phyloP scores from a whole-genome alignment of 2,113 vertebrate genomes.

The Perca schrenkii region DNA sequence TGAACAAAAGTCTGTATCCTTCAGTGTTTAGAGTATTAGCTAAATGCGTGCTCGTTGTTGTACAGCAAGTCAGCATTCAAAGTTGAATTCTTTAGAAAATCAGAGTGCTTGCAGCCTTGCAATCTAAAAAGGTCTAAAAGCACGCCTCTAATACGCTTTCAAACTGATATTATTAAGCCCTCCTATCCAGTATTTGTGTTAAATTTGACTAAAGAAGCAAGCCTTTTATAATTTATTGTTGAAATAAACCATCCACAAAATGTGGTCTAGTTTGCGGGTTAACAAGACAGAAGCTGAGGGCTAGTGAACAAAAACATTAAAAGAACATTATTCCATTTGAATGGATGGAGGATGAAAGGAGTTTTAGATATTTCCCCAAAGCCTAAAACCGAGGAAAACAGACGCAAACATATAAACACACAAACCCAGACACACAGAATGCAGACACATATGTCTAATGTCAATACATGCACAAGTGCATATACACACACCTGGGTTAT shows the following conservation, averaged over 20 bases:
- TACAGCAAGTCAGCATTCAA: not conserved
- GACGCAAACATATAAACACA: slow-evolving; percentile 45
- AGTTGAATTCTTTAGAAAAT: not conserved
- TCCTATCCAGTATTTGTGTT: slow-evolving; percentile 11
- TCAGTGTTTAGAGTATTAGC: slow-evolving; percentile 14
- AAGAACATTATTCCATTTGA: slow-evolving; percentile 69
- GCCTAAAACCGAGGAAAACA: slow-evolving; percentile 50
- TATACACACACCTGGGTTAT: slow-evolving; percentile 34
- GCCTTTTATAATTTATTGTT: slow-evolving; percentile 3
- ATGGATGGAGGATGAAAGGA: slow-evolving; percentile 66
- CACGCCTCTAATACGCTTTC: not conserved
- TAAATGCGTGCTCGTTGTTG: not conserved
- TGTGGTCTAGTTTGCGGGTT: slow-evolving; percentile 34
- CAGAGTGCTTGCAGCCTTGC: not conserved
- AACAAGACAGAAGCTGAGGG: slow-evolving; percentile 39
- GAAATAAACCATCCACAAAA: slow-evolving; percentile 39
- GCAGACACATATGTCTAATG: slow-evolving; percentile 39
- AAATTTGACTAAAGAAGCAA: slow-evolving; percentile 23
- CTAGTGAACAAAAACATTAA: slow-evolving; percentile 50
- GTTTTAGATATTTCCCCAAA: slow-evolving; percentile 65
- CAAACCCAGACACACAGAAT: slow-evolving; percentile 25
- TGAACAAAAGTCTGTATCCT: not conserved
- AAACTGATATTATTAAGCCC: slow-evolving; percentile 24
- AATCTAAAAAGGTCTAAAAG: not conserved
- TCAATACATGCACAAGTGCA: slow-evolving; percentile 43